Conservation (phyloP, 2,888 invertebrate genomes). For the Caenorhabditis sp. region DNA sequence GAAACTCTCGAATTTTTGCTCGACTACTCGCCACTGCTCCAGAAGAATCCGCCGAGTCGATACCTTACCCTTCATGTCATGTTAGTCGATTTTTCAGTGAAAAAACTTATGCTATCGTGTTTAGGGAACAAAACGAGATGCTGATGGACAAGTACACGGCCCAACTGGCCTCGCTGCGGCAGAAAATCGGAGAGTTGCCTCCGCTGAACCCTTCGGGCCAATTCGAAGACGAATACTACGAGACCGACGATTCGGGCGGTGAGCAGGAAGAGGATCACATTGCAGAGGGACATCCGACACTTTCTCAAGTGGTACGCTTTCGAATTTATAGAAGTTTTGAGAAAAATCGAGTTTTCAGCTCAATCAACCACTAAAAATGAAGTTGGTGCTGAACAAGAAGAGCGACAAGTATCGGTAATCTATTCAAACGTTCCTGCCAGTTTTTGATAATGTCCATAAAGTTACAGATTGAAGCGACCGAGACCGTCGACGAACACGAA, state of each 20-base stretch:
- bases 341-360: too few species aligned
- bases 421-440: too few species aligned
- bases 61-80: conserved; percentile 82
- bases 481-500: conserved; percentile 3
- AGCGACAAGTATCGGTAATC: too few species aligned
- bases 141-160: conserved; percentile 63
- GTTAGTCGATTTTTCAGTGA: too few species aligned
- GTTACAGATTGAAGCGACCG: conserved; percentile 23
- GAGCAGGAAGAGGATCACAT: conserved; percentile 53
- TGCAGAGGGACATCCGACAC: conserved; percentile 59
- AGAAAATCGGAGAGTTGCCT: conserved; percentile 54
- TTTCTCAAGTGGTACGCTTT: conserved; percentile 41
- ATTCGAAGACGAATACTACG: conserved; percentile 47
- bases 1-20: conserved; percentile 81
- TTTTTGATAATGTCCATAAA: too few species aligned
- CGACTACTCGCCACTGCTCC: conserved; percentile 83
- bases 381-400: too few species aligned
- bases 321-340: too few species aligned
- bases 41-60: conserved; percentile 83
- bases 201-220: conserved; percentile 33
- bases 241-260: conserved; percentile 23
- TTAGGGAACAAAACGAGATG: conserved; percentile 54
- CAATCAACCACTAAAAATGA: too few species aligned
- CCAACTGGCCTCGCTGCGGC: conserved; percentile 49
- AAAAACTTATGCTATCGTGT: conserved; percentile 12